Base-by-base conservation (phyloP, 2,797 vertebrate genomes). In the Lithobates sylvaticus region DNA sequence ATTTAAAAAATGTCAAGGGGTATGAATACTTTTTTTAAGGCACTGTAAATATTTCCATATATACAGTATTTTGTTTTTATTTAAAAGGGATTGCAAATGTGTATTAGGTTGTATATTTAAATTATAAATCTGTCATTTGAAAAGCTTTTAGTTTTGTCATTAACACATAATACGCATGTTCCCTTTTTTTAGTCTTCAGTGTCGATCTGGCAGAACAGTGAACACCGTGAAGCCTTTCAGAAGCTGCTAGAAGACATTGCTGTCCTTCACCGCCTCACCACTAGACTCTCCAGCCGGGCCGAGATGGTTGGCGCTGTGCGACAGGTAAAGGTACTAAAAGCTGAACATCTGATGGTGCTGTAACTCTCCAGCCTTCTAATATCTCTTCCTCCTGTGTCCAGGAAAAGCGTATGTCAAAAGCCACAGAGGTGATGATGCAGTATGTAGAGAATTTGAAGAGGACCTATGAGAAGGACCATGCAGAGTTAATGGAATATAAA, bases 341-440 rank as follows among this genome's bases (percentile, higher is more conserved):
- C 1, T n/a, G n/a, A 5, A 16, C 16, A 18, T 54, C 15, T 5
- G 50, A 26, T n/a, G 7, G 61, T 26, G 0, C 9, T 26, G 0
- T 10, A 0, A 3, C 61, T 26, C 21, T 8, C 7, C 7, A 3
- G 10, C 6, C 7, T n/a, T 23, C 23, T 26, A 26, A 65, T 65
- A 26, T 9, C 8, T 9, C 8, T n/a, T 65, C 23, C 7, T 3
- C 21, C 12, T 54, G 13, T 80, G 23, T 83, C 84, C 89, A 99
- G 98, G 98, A 99, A 92, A 99, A 98, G 90, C 97, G 97, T 27
- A 97, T 99, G 98, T 99, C 96, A 83, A 98, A 97, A 90, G 98
- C 98, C 76, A 99, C 98, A 0, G 98, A 99, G 90, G 98, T 99
- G 81, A 99, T 99, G 98, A 97, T 99, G 97, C 98, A 99, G 88